Conservation (phyloP, 2,113 vertebrate species). For the Antennarius striatus region DNA sequence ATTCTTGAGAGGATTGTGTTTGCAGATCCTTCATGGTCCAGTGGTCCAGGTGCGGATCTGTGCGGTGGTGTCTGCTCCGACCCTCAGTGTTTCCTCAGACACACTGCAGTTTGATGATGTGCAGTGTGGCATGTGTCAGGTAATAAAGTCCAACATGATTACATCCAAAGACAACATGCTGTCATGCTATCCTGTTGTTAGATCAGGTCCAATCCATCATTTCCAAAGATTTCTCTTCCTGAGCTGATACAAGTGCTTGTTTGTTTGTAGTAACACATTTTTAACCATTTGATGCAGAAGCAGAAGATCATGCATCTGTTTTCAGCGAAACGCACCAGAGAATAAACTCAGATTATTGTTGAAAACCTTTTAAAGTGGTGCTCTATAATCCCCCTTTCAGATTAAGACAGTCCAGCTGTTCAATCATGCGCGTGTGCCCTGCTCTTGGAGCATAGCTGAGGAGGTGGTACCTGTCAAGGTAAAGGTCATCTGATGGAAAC, state of each 20-base stretch:
- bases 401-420: slow-evolving; percentile 82
- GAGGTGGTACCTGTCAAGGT: slow-evolving; percentile 63
- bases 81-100: slow-evolving; percentile 77
- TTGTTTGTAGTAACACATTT: not conserved
- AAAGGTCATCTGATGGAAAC: not conserved
- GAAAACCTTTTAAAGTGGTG: not conserved
- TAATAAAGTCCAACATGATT: slow-evolving; percentile 40
- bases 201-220: slow-evolving; percentile 4
- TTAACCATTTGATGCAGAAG: not conserved
- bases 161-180: not conserved
- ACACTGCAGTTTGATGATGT: slow-evolving; percentile 80
- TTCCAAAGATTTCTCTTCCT: not conserved
- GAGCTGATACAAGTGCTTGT: not conserved
- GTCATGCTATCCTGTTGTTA: not conserved
- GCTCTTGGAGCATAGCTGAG: slow-evolving; percentile 81
- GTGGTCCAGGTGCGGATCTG: slow-evolving; percentile 72
- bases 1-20: not conserved
- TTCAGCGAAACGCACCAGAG: too few relatives aligned
- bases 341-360: not conserved
- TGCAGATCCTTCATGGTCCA: slow-evolving; percentile 84
- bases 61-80: slow-evolving; percentile 79
- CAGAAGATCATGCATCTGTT: not conserved
- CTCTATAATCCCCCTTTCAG: slow-evolving; percentile 39
- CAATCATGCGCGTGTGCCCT: slow-evolving; percentile 81
- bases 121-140: slow-evolving; percentile 85